Base-by-base conservation (phyloP, 2,888 invertebrate species). In the Drosophila prolongata region DNA sequence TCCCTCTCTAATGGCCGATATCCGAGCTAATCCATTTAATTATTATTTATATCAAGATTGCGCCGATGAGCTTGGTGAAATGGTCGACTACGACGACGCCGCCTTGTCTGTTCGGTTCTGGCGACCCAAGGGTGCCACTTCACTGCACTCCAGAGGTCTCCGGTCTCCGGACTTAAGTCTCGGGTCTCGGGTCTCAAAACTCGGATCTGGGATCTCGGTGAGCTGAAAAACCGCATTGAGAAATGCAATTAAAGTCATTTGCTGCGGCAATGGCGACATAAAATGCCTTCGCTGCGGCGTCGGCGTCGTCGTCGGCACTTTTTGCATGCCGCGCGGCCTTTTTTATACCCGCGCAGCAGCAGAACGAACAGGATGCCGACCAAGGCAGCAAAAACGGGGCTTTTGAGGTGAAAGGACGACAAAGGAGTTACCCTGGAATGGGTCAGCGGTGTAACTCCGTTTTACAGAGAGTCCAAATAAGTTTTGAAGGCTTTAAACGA, bases 161-260 rank as follows among this genome's bases (percentile, higher is more conserved):
- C 30, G 35, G 27, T 40, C 53, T 67, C 70, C 30, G 35, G 27
- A 27, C n/a, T 47, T 55, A 19, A 14, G 46, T 2, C n/a, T 14
- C 27, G 47, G 47, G 14, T 47, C 30, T 47, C 67, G 35, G 27
- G 46, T 4, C n/a, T 14, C 27, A 14, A 30, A 16, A 16, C 47
- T 47, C 16, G 47, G 47, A 34, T 47, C 30, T 47, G 47, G 47
- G 47, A 47, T 47, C 47, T 52, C 59, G 10, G 56, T 47, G 58
- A 37, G 59, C 50, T 57, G 70, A 81, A 80, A 87, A 87, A 80
- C 86, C 89, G 79, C 79, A 78, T 77, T 76, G 89, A 89, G 90
- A 90, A 90, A 90, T 90, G 89, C 90, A 90, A 89, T 89, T 90
- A 89, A 90, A 89, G 87, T 89, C 90, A 87, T 90, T 90, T 87